Percentiles rank a stretch among this genome's conserved stretches.
These are phyloP conservation scores for Protaetia brevitarsis DNA, from an alignment of 1,140 invertebrate genomes.

Conservation along the genomic window DNA sequence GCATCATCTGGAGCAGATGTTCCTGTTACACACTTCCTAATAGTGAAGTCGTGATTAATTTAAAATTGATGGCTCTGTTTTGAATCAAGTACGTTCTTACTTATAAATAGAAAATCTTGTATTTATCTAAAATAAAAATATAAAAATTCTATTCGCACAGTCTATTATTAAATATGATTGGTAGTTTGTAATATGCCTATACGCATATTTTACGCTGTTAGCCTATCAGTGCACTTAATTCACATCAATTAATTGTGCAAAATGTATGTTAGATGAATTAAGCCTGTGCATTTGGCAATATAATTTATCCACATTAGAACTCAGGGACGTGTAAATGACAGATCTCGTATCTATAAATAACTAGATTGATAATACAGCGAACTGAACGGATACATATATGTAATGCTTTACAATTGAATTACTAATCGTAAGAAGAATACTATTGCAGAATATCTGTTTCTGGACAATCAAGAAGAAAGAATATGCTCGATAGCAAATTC, in stretches of 20 bases:
- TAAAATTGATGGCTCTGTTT: slow-evolving; percentile 13
- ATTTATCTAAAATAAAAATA: background rate
- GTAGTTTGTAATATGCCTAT: slow-evolving; percentile 24
- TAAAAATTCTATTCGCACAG: background rate
- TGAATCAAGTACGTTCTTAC: too few species aligned
- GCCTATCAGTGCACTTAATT: slow-evolving; percentile 6
- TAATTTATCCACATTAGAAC: background rate
- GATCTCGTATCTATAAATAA: slow-evolving; percentile 10
- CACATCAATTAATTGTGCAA: slow-evolving; percentile 3
- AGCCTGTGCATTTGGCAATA: slow-evolving; percentile 10
- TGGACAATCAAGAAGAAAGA: too few species aligned
- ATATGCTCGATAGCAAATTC: too few species aligned
- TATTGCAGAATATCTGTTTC: too few species aligned
- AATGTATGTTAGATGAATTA: slow-evolving; percentile 14
- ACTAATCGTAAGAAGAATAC: too few species aligned
- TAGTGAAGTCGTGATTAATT: slow-evolving; percentile 26
- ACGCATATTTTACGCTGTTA: slow-evolving; percentile 6
- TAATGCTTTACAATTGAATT: too few species aligned
- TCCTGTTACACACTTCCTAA: slow-evolving; percentile 24
- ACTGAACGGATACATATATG: background rate
- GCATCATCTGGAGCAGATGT: slow-evolving; percentile 25
- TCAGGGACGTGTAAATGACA: background rate
- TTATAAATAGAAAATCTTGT: slow-evolving; percentile 20
- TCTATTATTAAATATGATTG: slow-evolving; percentile 25
- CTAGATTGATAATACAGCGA: background rate